These are phyloP conservation scores for Acleris laterana DNA, from an alignment of 2,888 invertebrate species.

Conservation along the genomic window DNA sequence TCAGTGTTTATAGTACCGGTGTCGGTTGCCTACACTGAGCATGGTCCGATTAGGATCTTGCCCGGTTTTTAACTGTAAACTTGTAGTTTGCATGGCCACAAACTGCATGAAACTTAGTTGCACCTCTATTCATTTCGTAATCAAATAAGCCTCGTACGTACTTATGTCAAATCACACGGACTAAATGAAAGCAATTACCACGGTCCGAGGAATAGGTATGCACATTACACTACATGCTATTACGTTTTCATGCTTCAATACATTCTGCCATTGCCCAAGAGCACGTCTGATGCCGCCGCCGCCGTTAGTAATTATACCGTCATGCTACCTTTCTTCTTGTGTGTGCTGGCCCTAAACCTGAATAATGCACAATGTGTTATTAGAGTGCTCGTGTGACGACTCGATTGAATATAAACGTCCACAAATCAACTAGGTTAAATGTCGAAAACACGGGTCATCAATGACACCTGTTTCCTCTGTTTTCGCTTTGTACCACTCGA, in stretches of 20 bases:
- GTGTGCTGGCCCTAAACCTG: slow-evolving; percentile 4
- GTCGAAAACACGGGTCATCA: too few species aligned
- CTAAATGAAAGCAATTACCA: slow-evolving; percentile 58
- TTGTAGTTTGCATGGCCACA: too few species aligned
- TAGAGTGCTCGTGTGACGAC: not conserved
- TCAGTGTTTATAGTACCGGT: too few species aligned
- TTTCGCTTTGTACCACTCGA: too few species aligned
- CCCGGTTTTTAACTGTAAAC: too few species aligned
- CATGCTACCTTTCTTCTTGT: slow-evolving; percentile 17
- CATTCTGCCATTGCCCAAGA: slow-evolving; percentile 55
- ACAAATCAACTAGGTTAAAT: slow-evolving; percentile 2
- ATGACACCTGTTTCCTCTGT: too few species aligned
- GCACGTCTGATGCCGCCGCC: slow-evolving; percentile 42
- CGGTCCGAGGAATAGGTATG: slow-evolving; percentile 46
- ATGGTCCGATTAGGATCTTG: too few species aligned
- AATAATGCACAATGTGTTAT: not conserved
- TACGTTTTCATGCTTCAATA: slow-evolving; percentile 64
- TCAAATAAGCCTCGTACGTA: too few species aligned
- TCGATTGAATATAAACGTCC: not conserved
- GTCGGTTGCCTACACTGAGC: too few species aligned
- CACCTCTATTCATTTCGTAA: too few species aligned
- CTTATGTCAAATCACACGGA: slow-evolving; percentile 37
- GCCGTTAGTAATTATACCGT: slow-evolving; percentile 22
- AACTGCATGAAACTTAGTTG: too few species aligned
- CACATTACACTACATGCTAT: slow-evolving; percentile 55